Evolutionary conservation across 2,888 invertebrate genomes (phyloP), one percentile per base, ranked within the genome.

Genomic region (Tenthredo scrophulariae): DNA sequence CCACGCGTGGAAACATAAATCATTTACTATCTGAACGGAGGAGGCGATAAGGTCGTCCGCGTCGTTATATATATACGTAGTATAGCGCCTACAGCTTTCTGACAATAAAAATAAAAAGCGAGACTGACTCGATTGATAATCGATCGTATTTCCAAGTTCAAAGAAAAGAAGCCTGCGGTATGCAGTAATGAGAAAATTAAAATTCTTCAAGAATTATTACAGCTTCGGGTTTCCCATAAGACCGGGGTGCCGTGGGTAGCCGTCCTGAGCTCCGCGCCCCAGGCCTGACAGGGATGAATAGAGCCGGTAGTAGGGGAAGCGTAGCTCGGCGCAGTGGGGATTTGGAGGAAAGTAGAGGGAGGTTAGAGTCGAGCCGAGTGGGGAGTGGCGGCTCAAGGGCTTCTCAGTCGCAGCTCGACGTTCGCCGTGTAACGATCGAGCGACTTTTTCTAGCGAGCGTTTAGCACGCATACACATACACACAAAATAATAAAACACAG

Each of bases 371-470:
- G 58, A 37, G 22, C 67, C 29, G 46, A 83, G 83, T 67, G 83
- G 83, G 65, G 83, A 80, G 67, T 70, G 46, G 83, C 83, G 83
- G 67, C 83, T 65, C 67, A 29, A 83, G 83, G 83, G 83, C 65
- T 67, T 46, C 83, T 89, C 89, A 89, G 89, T 89, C 88, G 89
- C 85, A 87, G 87, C 89, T 89, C 89, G 89, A 85, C 89, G 87
- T 87, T 88, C 88, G 54, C 85, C 85, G 89, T 87, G 88, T 86
- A 87, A 88, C 87, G 85, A 86, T 89, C 88, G 89, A 67, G 88
- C 86, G 85, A 84, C 82, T 83, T 80, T 74, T n/a, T n/a, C n/a
- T 70, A 43, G 33, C 83, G 83, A 83, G 70, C 37, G 70, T 67
- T 83, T 33, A 74, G 40, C 74, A 84, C 37, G 82, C 86, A 86